phyloP scores from a whole-genome alignment of 2,797 vertebrate genomes.

The Leptatherina wallacei region DNA sequence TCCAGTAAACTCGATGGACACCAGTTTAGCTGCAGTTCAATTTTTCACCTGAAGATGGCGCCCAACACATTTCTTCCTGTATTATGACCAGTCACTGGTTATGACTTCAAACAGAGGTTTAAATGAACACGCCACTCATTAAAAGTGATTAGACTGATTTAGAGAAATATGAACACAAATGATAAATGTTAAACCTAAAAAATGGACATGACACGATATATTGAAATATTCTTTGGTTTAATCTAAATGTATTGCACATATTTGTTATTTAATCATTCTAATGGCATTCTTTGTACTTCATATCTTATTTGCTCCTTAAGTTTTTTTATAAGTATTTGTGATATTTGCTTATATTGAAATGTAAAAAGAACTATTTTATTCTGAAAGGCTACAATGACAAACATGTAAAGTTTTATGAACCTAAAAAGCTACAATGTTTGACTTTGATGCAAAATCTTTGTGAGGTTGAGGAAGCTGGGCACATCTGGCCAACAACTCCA shows the following conservation, averaged over 20 bases:
- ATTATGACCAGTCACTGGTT: background rate
- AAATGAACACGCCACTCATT: constrained; percentile 14
- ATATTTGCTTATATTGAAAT: no score
- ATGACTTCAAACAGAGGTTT: background rate
- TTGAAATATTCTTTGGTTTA: no score
- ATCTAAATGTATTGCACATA: background rate
- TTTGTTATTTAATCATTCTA: background rate
- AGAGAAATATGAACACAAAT: background rate
- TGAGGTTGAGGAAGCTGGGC: background rate
- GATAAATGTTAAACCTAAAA: background rate
- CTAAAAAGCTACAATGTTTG: background rate
- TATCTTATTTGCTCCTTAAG: background rate
- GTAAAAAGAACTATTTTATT: background rate
- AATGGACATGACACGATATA: background rate
- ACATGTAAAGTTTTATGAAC: background rate
- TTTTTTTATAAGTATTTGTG: background rate
- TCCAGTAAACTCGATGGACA: constrained; percentile 43
- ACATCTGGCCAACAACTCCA: background rate
- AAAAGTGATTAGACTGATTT: background rate
- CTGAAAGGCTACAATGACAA: background rate
- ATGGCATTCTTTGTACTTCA: background rate
- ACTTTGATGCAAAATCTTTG: background rate
- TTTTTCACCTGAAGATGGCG: constrained; percentile 57
- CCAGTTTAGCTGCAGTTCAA: constrained; percentile 42
- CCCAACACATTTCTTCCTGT: constrained; percentile 3